Conservation (phyloP, 2,113 vertebrate species). For the Takifugu bimaculatus region DNA sequence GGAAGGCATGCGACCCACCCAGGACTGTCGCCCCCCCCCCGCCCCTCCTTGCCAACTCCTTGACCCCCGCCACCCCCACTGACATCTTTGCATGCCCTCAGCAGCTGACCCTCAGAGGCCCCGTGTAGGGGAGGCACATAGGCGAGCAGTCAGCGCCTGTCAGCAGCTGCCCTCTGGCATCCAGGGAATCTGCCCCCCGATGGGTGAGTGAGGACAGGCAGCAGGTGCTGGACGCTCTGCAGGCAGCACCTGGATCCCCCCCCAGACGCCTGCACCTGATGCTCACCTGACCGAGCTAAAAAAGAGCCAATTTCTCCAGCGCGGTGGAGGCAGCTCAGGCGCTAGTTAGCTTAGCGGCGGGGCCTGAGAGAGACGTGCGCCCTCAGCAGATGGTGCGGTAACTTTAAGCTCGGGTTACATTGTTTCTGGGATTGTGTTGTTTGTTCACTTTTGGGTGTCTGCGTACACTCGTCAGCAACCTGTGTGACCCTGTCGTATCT, state of each 20-base stretch:
- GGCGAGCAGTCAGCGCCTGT: constrained; percentile 58
- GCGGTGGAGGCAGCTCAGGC: constrained; percentile 17
- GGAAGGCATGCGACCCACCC: constrained; percentile 50
- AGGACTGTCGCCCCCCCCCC: constrained; percentile 12
- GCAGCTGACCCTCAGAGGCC: constrained; percentile 68
- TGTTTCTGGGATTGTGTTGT: constrained; percentile 64
- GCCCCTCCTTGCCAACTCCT: constrained; percentile 46
- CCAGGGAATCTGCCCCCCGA: constrained; percentile 69
- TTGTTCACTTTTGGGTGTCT: constrained; percentile 63
- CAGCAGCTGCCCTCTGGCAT: constrained; percentile 78
- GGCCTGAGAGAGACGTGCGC: constrained; percentile 41
- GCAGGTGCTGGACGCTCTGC: constrained; percentile 70
- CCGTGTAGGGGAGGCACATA: constrained; percentile 37
- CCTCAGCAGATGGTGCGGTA: constrained; percentile 57
- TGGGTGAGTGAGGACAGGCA: constrained; percentile 67
- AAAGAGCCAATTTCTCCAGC: constrained; percentile 19
- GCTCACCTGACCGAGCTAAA: constrained; percentile 54
- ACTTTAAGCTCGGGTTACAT: constrained; percentile 53
- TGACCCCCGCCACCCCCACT: constrained; percentile 51
- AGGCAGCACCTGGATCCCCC: constrained; percentile 62
- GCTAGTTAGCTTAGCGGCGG: constrained; percentile 29
- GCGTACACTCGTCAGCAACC: constrained; percentile 58
- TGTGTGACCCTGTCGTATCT: constrained; percentile 49
- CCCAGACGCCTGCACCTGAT: constrained; percentile 58
- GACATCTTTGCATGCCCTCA: constrained; percentile 50